Evolutionary conservation across 1,140 invertebrate genomes (phyloP).

Genomic region (Lepidurus packardi): DNA sequence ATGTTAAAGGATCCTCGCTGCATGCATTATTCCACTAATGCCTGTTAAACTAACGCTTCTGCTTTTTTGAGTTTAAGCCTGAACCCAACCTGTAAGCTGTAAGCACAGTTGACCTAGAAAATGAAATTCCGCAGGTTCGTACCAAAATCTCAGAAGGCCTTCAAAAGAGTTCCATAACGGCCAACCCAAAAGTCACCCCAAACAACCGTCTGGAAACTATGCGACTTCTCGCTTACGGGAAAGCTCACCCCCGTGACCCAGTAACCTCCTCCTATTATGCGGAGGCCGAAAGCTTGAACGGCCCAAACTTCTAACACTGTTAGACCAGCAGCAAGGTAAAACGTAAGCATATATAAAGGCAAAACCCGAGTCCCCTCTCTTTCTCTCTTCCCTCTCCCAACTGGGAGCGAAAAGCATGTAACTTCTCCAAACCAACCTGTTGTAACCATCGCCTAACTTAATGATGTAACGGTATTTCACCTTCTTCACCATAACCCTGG

Average conservation of each 20-base stretch:
- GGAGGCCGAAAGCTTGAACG: background rate
- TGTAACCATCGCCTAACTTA: constrained; percentile 22
- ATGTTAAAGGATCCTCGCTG: background rate
- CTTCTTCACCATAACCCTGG: background rate
- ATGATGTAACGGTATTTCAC: constrained; percentile 11
- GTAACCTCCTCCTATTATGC: background rate
- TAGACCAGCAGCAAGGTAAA: background rate
- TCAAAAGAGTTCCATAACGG: background rate
- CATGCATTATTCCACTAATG: background rate
- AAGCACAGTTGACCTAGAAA: background rate
- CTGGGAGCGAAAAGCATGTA: background rate
- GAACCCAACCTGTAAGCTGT: background rate
- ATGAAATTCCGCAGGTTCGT: background rate
- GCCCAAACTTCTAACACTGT: background rate
- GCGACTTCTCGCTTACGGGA: constrained; percentile 12
- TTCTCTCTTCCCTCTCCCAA: background rate
- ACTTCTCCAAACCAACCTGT: background rate
- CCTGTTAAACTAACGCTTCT: background rate
- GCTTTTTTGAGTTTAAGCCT: background rate
- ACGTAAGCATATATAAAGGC: background rate
- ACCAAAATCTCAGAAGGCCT: background rate
- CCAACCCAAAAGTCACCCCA: background rate
- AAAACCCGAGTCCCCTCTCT: background rate
- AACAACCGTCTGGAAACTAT: background rate
- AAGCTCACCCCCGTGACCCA: background rate